These are phyloP conservation scores for Trialeurodes vaporariorum DNA, from an alignment of 1,140 invertebrate species.

Conservation along the genomic window DNA sequence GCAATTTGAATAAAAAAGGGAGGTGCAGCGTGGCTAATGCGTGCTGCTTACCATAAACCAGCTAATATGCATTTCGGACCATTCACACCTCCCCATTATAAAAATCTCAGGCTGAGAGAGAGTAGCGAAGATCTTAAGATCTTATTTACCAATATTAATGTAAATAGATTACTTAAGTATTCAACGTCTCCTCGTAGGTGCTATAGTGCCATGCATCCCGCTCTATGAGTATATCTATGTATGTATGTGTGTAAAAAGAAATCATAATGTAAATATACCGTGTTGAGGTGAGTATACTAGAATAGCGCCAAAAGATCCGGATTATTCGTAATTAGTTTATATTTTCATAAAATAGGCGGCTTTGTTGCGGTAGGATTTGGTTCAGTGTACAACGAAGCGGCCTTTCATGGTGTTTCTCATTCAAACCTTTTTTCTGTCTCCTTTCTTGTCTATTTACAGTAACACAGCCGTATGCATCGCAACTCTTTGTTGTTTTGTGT, in stretches of 20 bases:
- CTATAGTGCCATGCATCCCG: no score
- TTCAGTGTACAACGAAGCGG: no score
- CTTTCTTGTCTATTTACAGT: no score
- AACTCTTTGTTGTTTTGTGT: no score
- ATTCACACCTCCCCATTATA: neutral
- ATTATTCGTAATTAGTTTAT: conserved; percentile 1
- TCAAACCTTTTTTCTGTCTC: no score
- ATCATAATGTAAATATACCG: neutral
- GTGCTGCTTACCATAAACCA: neutral
- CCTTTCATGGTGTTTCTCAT: no score
- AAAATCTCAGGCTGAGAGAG: neutral
- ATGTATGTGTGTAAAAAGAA: no score
- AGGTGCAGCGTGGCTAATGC: neutral
- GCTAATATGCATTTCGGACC: neutral
- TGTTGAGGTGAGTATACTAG: no score
- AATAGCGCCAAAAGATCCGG: neutral
- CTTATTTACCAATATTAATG: conserved; percentile 1
- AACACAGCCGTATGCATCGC: no score
- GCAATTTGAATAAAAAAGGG: neutral
- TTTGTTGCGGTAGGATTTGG: neutral
- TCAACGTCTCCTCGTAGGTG: neutral
- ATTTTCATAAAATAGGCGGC: neutral
- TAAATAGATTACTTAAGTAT: neutral
- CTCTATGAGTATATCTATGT: no score
- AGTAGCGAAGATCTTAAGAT: neutral